Conservation (phyloP, 2,797 vertebrate species). For the Molossus molossus region DNA sequence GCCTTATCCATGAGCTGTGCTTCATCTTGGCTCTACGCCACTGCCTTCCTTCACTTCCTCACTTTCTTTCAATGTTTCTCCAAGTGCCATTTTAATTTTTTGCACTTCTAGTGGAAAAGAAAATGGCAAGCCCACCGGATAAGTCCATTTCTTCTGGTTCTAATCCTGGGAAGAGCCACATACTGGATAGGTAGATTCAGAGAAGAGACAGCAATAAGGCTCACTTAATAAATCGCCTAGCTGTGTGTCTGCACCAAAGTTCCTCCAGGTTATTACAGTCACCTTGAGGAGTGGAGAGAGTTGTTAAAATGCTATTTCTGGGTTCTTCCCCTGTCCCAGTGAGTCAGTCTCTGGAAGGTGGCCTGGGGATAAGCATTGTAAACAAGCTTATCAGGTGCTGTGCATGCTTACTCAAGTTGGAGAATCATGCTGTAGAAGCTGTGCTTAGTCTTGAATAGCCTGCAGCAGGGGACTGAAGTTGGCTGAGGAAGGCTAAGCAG, state of each 20-base stretch:
- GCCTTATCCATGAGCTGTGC: not conserved
- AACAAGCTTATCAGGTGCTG: not conserved
- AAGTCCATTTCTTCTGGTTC: constrained; percentile 17
- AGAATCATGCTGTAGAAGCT: not conserved
- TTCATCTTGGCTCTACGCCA: not conserved
- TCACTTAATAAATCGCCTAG: constrained; percentile 2
- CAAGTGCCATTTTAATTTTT: constrained; percentile 28
- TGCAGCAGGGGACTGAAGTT: not conserved
- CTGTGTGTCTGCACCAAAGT: not conserved
- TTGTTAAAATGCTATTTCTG: constrained; percentile 45
- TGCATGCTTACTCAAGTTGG: not conserved
- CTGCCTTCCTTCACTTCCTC: not conserved
- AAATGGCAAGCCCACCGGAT: not conserved
- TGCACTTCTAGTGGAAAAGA: not conserved
- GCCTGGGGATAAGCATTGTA: not conserved
- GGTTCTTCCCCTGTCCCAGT: not conserved
- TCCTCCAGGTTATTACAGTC: not conserved
- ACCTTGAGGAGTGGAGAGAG: not conserved
- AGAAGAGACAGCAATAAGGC: not conserved
- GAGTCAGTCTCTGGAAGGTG: constrained; percentile 1
- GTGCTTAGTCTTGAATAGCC: not conserved
- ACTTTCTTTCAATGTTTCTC: not conserved
- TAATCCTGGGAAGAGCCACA: not conserved
- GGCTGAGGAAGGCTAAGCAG: not conserved
- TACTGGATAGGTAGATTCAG: not conserved